These are phyloP conservation scores for Tamandua tetradactyla DNA, from an alignment of 2,797 vertebrate genomes.

Conservation along the genomic window DNA sequence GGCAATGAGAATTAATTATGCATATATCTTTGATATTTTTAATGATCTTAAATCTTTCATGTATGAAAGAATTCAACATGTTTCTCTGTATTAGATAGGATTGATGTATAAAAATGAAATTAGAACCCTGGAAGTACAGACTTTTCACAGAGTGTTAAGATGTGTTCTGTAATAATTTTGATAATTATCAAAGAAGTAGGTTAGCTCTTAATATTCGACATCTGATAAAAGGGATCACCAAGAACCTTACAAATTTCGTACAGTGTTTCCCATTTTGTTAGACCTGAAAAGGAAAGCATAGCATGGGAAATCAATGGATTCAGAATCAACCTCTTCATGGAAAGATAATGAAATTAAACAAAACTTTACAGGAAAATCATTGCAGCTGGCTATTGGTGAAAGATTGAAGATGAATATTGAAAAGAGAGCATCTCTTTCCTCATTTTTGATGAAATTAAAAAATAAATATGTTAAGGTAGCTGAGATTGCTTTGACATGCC, in stretches of 20 bases:
- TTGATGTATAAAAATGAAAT: neutral
- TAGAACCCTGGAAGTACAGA: neutral
- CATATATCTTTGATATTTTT: neutral
- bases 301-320: neutral
- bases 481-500: too few species aligned
- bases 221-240: neutral
- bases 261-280: too few species aligned
- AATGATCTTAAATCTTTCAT: too few species aligned
- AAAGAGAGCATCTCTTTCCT: neutral
- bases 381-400: neutral
- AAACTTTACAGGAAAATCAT: neutral
- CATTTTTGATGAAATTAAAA: neutral
- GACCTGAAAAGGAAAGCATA: neutral
- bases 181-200: neutral
- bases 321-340: neutral
- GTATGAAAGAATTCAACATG: neutral
- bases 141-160: neutral
- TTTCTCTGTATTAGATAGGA: neutral
- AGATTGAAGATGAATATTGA: neutral
- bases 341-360: neutral
- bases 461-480: neutral
- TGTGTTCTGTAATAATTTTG: too few species aligned
- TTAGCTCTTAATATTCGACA: neutral
- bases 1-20: neutral
- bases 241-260: neutral